Evolutionary conservation across 2,888 invertebrate species (phyloP).

Genomic region (Plusia festucae): DNA sequence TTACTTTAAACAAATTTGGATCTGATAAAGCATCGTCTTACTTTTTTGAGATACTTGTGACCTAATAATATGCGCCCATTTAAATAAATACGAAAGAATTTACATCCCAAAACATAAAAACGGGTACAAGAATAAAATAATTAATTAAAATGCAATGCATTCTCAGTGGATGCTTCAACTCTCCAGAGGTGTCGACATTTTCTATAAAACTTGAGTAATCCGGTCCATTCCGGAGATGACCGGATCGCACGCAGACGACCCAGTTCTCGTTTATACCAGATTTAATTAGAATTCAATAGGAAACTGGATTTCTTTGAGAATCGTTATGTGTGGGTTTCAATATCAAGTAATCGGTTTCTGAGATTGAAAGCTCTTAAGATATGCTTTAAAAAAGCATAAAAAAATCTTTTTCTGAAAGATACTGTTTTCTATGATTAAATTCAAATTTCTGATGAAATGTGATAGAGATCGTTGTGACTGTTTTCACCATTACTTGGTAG

Average conservation of each 20-base stretch:
- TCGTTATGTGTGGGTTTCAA: constrained; percentile 23
- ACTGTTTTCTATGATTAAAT: too few relatives aligned
- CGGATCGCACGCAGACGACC: constrained; percentile 56
- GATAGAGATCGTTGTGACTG: too few relatives aligned
- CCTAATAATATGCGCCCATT: too few relatives aligned
- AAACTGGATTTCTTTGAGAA: constrained; percentile 40
- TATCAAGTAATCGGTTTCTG: neutral
- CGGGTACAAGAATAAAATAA: constrained; percentile 38
- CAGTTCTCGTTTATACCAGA: constrained; percentile 48
- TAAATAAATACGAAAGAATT: too few relatives aligned
- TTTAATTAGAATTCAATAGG: constrained; percentile 61
- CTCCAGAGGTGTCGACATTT: constrained; percentile 47
- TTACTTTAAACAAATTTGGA: too few relatives aligned
- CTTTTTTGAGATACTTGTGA: too few relatives aligned
- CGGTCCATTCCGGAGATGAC: constrained; percentile 51
- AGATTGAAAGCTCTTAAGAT: constrained; percentile 24
- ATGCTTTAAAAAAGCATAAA: neutral
- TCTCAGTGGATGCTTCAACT: constrained; percentile 28
- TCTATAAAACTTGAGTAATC: constrained; percentile 52
- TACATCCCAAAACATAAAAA: too few relatives aligned
- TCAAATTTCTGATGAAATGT: too few relatives aligned
- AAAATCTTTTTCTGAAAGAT: too few relatives aligned
- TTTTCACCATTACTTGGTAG: too few relatives aligned
- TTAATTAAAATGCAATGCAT: constrained; percentile 51
- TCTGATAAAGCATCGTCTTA: too few relatives aligned